These are phyloP conservation scores for Microtus californicus DNA, from an alignment of 2,797 vertebrate genomes.

Conservation along the genomic window DNA sequence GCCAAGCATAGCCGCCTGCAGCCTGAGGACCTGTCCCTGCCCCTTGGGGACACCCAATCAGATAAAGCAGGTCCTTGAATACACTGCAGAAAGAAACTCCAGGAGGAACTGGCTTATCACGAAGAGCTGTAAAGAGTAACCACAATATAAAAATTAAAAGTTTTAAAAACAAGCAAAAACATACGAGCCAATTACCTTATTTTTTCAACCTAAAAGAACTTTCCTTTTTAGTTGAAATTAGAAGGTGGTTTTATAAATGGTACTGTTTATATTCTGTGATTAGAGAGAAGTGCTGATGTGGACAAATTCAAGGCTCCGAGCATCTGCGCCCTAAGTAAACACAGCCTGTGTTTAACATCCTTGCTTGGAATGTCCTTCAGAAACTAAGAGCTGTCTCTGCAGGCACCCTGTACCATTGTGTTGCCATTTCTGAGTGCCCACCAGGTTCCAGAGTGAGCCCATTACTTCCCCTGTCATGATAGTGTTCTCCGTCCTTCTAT, in stretches of 20 bases:
- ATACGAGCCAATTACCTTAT: too few relatives aligned
- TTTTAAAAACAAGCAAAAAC: not conserved
- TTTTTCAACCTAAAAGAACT: not conserved
- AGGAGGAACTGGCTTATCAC: not conserved
- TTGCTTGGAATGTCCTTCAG: not conserved
- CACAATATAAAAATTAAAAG: not conserved
- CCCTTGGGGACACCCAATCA: not conserved
- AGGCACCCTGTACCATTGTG: not conserved
- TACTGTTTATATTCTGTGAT: not conserved
- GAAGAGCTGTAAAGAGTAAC: not conserved
- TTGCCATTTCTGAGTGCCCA: not conserved
- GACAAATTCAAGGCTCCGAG: not conserved
- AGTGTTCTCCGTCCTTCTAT: not conserved
- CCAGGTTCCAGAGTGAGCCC: too few relatives aligned
- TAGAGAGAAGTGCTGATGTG: not conserved
- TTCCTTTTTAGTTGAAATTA: not conserved
- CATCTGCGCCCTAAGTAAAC: too few relatives aligned
- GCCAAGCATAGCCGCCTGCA: too few relatives aligned
- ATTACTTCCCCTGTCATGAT: not conserved
- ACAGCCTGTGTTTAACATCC: not conserved
- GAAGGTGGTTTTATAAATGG: not conserved
- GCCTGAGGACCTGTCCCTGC: not conserved
- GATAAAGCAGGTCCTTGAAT: not conserved
- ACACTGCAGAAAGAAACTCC: not conserved
- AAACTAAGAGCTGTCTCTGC: not conserved